Base-by-base conservation (phyloP, 1,140 invertebrate species). In the Ganaspis sp. region DNA sequence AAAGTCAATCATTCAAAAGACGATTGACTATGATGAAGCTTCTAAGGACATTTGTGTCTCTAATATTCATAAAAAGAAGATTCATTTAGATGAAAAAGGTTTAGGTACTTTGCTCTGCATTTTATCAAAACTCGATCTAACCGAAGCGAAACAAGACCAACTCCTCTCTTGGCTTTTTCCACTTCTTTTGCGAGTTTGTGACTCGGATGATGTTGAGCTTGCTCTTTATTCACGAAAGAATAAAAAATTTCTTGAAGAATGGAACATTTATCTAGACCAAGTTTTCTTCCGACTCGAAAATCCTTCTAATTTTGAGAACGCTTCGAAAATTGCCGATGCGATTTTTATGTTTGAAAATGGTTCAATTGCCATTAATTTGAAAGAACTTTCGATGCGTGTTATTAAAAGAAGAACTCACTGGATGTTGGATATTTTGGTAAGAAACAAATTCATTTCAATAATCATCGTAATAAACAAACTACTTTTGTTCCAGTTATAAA, bases 401-500 rank as follows among this genome's bases (percentile, higher is more conserved):
- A 78, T 82, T 34, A 83, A 45, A 70, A 82, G 54, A 34, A 80
- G 80, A 75, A 42, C 72, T 23, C 88, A 90, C 71, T 90, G 87
- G 87, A 26, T 89, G 11, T 74, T 64, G 45, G 88, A 89, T 81
- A 86, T 89, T 74, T 79, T 90, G 79, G 87, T 89, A 80, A 75
- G 80, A n/a, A n/a, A n/a, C n/a, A n/a, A n/a, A n/a, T n/a, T n/a
- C n/a, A n/a, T n/a, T n/a, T n/a, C n/a, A n/a, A n/a, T n/a, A n/a
- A n/a, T n/a, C n/a, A n/a, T n/a, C n/a, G n/a, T n/a, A n/a, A n/a
- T n/a, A n/a, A n/a, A n/a, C n/a, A n/a, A n/a, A n/a, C n/a, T n/a
- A n/a, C n/a, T 70, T 72, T 69, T 54, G 15, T 73, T 72, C 38
- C n/a, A n/a, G n/a, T n/a, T n/a, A n/a, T n/a, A n/a, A 74, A 38